Evolutionary conservation across 2,797 vertebrate species (phyloP).

Genomic region (Sebastes flavidus): DNA sequence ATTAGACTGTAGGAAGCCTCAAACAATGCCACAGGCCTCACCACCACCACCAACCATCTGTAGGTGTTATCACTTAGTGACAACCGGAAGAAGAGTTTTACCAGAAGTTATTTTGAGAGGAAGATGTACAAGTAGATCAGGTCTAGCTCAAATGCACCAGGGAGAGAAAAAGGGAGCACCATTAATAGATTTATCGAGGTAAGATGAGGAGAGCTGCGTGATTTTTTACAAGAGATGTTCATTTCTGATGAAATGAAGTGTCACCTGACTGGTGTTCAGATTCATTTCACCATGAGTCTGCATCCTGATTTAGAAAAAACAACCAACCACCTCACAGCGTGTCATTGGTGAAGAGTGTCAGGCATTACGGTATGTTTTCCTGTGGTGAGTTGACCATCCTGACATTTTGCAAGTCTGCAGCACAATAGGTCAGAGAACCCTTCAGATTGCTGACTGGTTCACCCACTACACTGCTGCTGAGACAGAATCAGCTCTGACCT

Average conservation of each 20-base stretch:
- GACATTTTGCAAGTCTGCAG: conserved; percentile 7
- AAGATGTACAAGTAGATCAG: conserved; percentile 26
- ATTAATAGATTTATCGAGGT: conserved; percentile 39
- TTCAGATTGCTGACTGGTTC: not conserved
- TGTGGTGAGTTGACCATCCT: not conserved
- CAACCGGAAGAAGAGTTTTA: not conserved
- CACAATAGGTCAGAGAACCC: not conserved
- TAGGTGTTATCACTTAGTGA: not conserved
- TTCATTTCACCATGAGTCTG: not conserved
- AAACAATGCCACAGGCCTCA: conserved; percentile 9
- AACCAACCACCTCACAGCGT: not conserved
- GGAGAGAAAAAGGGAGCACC: conserved; percentile 35
- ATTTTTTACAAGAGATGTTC: not conserved
- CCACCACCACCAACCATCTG: not conserved
- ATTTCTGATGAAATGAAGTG: conserved; percentile 18
- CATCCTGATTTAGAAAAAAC: not conserved
- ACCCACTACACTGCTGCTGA: not conserved
- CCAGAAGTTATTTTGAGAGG: conserved; percentile 28
- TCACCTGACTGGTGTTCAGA: not conserved
- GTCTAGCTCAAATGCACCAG: conserved; percentile 33
- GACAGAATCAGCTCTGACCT: not conserved
- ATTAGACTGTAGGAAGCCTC: conserved; percentile 21
- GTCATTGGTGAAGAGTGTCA: not conserved
- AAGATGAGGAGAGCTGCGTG: conserved; percentile 3
- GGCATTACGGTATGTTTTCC: not conserved